These are phyloP conservation scores for Camponotus fellah DNA, from an alignment of 2,888 invertebrate genomes.

Conservation along the genomic window DNA sequence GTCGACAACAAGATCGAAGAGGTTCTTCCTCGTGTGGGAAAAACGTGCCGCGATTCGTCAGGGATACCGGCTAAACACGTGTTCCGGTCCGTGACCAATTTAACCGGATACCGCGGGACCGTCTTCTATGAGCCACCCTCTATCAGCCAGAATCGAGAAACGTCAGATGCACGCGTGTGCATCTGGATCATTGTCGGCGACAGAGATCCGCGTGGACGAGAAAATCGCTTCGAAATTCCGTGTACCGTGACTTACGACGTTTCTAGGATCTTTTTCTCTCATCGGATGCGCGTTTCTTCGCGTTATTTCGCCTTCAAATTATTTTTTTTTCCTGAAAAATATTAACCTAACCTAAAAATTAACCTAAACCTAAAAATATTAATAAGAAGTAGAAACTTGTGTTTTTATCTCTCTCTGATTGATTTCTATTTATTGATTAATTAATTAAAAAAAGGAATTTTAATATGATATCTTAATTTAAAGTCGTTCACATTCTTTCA, in stretches of 20 bases:
- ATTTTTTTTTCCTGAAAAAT: slow-evolving; percentile 11
- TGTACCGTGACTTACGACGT: slow-evolving; percentile 68
- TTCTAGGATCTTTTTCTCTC: neutral
- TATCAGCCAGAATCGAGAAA: slow-evolving; percentile 49
- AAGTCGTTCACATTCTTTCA: too few relatives aligned
- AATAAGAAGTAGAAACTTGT: neutral
- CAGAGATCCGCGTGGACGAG: slow-evolving; percentile 59
- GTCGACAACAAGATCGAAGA: slow-evolving; percentile 29
- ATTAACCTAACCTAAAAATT: too few relatives aligned
- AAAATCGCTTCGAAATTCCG: slow-evolving; percentile 74
- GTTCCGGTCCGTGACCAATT: slow-evolving; percentile 84
- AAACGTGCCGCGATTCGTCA: slow-evolving; percentile 83
- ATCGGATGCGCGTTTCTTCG: neutral
- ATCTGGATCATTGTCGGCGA: slow-evolving; percentile 75
- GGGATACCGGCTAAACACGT: slow-evolving; percentile 82
- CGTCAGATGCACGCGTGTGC: slow-evolving; percentile 74
- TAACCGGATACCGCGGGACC: slow-evolving; percentile 83
- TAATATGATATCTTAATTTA: too few relatives aligned
- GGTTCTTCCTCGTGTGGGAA: slow-evolving; percentile 80
- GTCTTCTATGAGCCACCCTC: slow-evolving; percentile 61
- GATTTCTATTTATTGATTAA: too few relatives aligned
- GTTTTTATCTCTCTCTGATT: neutral
- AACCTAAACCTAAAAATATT: slow-evolving; percentile 10
- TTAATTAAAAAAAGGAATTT: too few relatives aligned
- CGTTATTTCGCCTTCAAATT: slow-evolving; percentile 4